Base-by-base conservation (phyloP, 2,888 invertebrate genomes). In the Gerris lacustris region DNA sequence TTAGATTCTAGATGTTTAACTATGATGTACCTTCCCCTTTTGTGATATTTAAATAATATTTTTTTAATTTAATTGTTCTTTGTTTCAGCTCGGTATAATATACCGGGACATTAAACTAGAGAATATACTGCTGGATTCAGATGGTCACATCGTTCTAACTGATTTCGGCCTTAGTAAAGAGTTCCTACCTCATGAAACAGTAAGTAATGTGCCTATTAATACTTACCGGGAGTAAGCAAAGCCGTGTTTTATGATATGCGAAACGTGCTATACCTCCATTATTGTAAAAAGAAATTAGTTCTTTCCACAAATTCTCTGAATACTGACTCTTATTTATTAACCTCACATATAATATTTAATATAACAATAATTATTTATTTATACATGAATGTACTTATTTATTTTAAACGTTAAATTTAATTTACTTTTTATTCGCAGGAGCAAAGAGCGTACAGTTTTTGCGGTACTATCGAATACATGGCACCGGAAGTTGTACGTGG, bases 401-500 rank as follows among this genome's bases (percentile, higher is more conserved):
- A n/a, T n/a, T n/a, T n/a, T n/a, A n/a, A n/a, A n/a, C n/a, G n/a
- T 11, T 47, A 7, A 47, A 47, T 55, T 64, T 68, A 43, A 66
- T 67, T 67, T 63, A 66, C 66, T 18, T 67, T 70, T 69, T 43
- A 68, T 69, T 72, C 72, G 7, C 76, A 80, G 78, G 89, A 92
- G 78, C 88, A 88, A 79, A 83, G 96, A 74, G 92, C 98, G 0
- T 96, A 96, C 83, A 96, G 96, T 74, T 98, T 96, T 83, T 98
- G 98, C 81, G 98, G 98, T 18, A 98, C 97, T 74, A 92, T 97
- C 77, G 97, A 98, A 80, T 98, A 98, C 82, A 98, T 98, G 97
- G 96, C 96, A 31, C 96, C 94, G 0, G 92, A 88, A 80, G 85
- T 88, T 47, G 85, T 87, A 62, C 82, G 90, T 78, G 92, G 94